A percentile compares a stretch with the other conserved stretches of the same genome.
Conservation (phyloP, 2,888 invertebrate genomes). For the Gandaritis pyraliata region DNA sequence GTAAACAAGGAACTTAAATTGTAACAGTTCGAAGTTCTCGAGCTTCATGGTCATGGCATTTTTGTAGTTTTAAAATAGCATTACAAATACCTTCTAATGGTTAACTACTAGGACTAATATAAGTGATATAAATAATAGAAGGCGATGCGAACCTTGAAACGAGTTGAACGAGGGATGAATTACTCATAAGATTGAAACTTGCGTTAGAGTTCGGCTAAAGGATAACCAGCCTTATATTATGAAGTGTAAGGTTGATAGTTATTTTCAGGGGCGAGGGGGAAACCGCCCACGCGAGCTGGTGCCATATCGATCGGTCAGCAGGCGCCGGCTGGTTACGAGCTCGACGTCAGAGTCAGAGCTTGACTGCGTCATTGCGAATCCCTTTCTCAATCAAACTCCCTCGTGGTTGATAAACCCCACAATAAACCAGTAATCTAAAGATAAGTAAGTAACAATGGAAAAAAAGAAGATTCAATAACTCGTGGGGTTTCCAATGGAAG, state of each 20-base stretch:
- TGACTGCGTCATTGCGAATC: constrained; percentile 72
- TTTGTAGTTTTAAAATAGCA: constrained; percentile 8
- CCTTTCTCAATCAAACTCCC: constrained; percentile 55
- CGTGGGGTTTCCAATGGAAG: no score
- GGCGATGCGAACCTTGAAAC: constrained; percentile 22
- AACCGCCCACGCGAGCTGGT: constrained; percentile 65
- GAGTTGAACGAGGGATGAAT: constrained; percentile 27
- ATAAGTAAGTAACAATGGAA: constrained; percentile 11
- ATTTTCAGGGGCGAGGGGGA: constrained; percentile 55
- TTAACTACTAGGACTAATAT: no score
- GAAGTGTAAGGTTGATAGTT: constrained; percentile 55
- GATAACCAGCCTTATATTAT: constrained; percentile 44
- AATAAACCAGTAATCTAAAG: constrained; percentile 18
- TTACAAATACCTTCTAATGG: not conserved
- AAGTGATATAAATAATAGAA: not conserved
- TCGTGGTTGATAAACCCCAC: constrained; percentile 43
- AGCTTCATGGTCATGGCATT: constrained; percentile 12
- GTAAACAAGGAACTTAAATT: constrained; percentile 20
- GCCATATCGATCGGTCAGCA: constrained; percentile 71
- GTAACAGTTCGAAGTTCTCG: constrained; percentile 16
- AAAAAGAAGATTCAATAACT: constrained; percentile 5
- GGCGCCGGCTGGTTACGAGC: constrained; percentile 60
- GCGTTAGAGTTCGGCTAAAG: constrained; percentile 26
- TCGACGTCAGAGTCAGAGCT: constrained; percentile 56
- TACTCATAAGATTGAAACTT: constrained; percentile 31